These are phyloP conservation scores for Syngnathus floridae DNA, from an alignment of 2,113 vertebrate species.

Conservation along the genomic window DNA sequence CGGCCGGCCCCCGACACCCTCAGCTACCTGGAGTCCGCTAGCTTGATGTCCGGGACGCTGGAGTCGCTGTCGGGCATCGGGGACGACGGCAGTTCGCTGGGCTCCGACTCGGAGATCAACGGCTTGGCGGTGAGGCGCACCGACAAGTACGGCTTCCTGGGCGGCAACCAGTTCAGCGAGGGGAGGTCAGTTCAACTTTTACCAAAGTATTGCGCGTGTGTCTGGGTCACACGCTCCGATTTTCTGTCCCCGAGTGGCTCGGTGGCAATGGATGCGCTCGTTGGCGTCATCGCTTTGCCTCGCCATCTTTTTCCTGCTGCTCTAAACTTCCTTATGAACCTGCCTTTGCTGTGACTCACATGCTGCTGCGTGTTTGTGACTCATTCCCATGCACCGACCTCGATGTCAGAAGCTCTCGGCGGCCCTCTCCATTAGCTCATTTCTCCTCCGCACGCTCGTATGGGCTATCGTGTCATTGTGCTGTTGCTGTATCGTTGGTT, in stretches of 20 bases:
- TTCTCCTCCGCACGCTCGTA: slow-evolving; percentile 6
- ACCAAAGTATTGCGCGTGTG: neutral
- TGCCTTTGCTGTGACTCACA: slow-evolving; percentile 65
- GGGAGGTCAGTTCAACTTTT: slow-evolving; percentile 56
- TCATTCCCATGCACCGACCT: slow-evolving; percentile 55
- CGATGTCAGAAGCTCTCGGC: slow-evolving; percentile 17
- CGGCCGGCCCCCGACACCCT: slow-evolving; percentile 75
- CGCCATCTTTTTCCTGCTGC: slow-evolving; percentile 23
- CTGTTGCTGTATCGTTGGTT: slow-evolving; percentile 13
- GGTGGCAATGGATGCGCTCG: neutral
- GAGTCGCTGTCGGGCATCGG: slow-evolving; percentile 78
- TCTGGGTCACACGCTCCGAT: neutral
- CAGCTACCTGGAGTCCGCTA: slow-evolving; percentile 84
- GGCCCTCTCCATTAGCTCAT: slow-evolving; percentile 16
- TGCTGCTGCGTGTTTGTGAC: slow-evolving; percentile 57
- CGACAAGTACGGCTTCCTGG: slow-evolving; percentile 89
- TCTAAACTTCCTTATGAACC: slow-evolving; percentile 49
- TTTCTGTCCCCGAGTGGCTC: no score
- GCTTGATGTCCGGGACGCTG: slow-evolving; percentile 84
- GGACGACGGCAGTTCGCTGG: slow-evolving; percentile 83
- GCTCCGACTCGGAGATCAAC: slow-evolving; percentile 85
- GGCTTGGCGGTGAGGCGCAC: slow-evolving; percentile 75
- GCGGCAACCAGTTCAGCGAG: slow-evolving; percentile 80
- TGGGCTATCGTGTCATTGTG: neutral
- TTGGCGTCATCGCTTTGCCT: neutral